phyloP scores from a whole-genome alignment of 2,888 invertebrate genomes.

The Phorcus lineatus region DNA sequence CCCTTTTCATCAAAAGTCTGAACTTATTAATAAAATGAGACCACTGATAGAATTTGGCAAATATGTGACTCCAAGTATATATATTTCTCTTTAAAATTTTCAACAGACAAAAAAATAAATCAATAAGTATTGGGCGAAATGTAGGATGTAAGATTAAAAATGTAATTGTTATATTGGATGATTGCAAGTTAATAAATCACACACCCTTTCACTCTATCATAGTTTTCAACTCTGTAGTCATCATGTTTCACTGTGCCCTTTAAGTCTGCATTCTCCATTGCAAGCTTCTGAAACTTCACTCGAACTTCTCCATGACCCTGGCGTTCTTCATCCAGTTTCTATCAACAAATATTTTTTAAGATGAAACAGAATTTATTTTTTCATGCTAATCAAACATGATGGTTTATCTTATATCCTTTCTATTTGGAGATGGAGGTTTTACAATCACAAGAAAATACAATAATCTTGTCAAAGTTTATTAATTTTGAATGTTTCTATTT shows the following conservation, averaged over 20 bases:
- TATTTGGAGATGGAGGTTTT: not conserved
- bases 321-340: slow-evolving; percentile 68
- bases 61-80: too few species aligned
- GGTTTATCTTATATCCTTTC: not conserved
- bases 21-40: too few species aligned
- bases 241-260: slow-evolving; percentile 67
- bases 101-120: too few species aligned
- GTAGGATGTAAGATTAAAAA: not conserved
- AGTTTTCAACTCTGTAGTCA: slow-evolving; percentile 73
- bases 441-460: too few species aligned
- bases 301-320: slow-evolving; percentile 65
- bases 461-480: too few species aligned
- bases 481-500: too few species aligned
- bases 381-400: too few species aligned
- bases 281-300: slow-evolving; percentile 67
- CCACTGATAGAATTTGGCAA: too few species aligned
- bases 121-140: too few species aligned
- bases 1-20: too few species aligned
- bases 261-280: slow-evolving; percentile 63
- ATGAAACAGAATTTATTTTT: too few species aligned
- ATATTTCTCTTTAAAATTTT: too few species aligned
- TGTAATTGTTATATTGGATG: not conserved
- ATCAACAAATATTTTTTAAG: slow-evolving; percentile 8
- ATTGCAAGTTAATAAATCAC: not conserved
- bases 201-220: slow-evolving; percentile 72